Conservation (phyloP, 1,140 invertebrate species). For the Drosophila subpulchrella region DNA sequence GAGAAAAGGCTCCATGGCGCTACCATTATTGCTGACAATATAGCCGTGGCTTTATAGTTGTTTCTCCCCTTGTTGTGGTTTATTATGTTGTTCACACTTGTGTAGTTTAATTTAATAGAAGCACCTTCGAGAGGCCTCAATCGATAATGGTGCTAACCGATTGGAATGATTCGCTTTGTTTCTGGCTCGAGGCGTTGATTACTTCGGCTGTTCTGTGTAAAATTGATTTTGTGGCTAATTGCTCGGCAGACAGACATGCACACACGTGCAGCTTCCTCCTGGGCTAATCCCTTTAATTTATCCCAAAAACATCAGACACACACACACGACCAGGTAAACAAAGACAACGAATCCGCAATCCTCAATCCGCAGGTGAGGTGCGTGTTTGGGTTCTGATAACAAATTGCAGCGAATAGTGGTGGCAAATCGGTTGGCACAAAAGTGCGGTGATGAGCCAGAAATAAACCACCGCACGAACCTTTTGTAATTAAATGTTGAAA, state of each 20-base stretch:
- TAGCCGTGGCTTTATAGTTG: neutral
- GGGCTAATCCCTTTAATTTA: constrained; percentile 43
- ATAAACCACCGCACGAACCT: constrained; percentile 55
- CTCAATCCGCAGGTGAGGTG: constrained; percentile 29
- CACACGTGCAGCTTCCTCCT: constrained; percentile 5
- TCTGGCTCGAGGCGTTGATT: constrained; percentile 33
- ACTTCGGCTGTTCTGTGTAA: constrained; percentile 14
- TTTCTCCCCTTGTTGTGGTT: neutral
- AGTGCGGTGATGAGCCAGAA: constrained; percentile 46
- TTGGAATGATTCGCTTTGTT: constrained; percentile 25
- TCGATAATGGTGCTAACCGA: constrained; percentile 19
- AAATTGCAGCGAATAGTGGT: constrained; percentile 39
- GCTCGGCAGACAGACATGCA: constrained; percentile 5
- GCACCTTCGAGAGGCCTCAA: constrained; percentile 26
- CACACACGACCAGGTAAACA: constrained; percentile 24
- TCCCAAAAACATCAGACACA: constrained; percentile 16
- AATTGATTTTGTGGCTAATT: constrained; percentile 57
- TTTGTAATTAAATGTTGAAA: constrained; percentile 71
- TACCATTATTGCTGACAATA: constrained; percentile 32
- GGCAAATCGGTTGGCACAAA: constrained; percentile 13
- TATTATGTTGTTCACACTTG: constrained; percentile 29
- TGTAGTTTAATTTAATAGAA: constrained; percentile 19
- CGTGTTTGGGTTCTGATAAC: constrained; percentile 47
- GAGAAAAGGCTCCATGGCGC: constrained; percentile 24
- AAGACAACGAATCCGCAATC: constrained; percentile 23